Evolutionary conservation across 2,113 vertebrate genomes (phyloP).

Genomic region (Saimiri boliviensis): DNA sequence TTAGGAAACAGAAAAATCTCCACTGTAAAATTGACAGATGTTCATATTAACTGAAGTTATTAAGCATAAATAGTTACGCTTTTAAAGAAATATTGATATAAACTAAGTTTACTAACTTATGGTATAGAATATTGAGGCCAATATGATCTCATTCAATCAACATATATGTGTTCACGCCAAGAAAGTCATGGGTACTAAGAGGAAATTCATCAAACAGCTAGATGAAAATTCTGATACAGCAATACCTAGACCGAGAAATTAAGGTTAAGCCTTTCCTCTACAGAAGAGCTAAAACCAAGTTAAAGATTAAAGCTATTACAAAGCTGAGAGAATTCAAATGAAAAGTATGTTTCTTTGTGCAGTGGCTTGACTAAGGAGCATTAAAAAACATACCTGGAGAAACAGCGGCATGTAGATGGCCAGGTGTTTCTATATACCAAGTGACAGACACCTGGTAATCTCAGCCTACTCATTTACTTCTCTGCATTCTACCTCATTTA

Average conservation of each 20-base stretch:
- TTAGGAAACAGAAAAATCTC: background rate
- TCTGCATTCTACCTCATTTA: background rate
- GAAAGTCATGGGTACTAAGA: background rate
- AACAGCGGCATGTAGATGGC: rapidly evolving
- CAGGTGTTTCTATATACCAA: background rate
- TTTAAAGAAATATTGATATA: background rate
- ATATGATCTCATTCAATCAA: background rate
- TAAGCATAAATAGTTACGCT: background rate
- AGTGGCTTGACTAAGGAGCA: background rate
- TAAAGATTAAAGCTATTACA: background rate
- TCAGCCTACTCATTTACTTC: background rate
- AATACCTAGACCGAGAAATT: background rate
- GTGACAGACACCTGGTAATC: background rate
- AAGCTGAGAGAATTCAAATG: background rate
- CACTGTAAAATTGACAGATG: background rate
- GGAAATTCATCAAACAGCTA: background rate
- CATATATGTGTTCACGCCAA: background rate
- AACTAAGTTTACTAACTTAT: background rate
- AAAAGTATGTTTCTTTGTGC: background rate
- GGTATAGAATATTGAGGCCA: background rate
- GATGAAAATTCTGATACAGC: background rate
- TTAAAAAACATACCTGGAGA: background rate
- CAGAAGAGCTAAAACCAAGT: background rate
- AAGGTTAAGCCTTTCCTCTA: background rate
- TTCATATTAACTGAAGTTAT: background rate